Conservation (phyloP, 2,797 vertebrate genomes). For the Euphonia xanthogaster region DNA sequence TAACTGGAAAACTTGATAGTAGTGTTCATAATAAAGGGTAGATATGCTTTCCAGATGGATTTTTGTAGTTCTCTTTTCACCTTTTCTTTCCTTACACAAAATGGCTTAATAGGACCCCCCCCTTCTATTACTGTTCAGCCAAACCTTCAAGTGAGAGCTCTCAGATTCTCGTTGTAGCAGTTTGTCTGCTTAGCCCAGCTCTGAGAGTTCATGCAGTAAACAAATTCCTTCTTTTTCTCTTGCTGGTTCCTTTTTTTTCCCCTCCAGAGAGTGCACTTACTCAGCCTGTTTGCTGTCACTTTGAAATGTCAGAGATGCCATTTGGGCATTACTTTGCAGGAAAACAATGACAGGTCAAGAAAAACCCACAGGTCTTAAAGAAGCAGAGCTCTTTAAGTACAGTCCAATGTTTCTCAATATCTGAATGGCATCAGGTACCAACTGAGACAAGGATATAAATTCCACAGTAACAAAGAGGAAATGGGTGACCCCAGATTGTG, state of each 20-base stretch:
- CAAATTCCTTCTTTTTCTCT: not conserved
- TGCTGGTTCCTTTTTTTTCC: not conserved
- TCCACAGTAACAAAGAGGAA: not conserved
- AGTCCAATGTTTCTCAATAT: not conserved
- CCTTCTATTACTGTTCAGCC: not conserved
- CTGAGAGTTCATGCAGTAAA: not conserved
- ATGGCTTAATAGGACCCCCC: not conserved
- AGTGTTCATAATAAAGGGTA: not conserved
- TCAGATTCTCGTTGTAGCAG: not conserved
- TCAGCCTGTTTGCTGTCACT: not conserved
- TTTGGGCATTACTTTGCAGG: not conserved
- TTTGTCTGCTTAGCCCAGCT: not conserved
- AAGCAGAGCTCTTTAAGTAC: not conserved
- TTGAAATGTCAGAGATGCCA: not conserved
- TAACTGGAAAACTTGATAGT: not conserved
- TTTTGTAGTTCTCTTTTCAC: not conserved
- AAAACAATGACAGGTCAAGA: not conserved
- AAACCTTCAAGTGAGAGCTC: not conserved
- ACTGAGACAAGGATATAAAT: not conserved
- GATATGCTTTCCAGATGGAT: not conserved
- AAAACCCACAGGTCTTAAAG: not conserved
- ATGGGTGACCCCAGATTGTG: slow-evolving; percentile 7
- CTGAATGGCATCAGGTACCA: not conserved
- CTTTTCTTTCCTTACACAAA: not conserved
- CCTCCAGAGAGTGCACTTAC: not conserved